phyloP scores from a whole-genome alignment of 1,140 invertebrate species.

The Zaprionus africanus region DNA sequence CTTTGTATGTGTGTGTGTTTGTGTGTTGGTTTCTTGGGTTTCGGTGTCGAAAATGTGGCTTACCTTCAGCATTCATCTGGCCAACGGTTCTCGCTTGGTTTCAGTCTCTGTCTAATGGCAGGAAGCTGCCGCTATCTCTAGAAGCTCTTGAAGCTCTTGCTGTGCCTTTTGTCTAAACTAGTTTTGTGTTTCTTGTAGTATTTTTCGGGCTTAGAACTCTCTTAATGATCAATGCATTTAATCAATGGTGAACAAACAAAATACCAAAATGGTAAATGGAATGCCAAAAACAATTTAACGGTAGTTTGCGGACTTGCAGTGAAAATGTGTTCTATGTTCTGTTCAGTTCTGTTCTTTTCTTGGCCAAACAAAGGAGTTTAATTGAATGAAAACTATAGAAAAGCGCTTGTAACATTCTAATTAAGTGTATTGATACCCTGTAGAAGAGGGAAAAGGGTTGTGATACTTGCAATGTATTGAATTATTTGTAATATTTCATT shows the following conservation, averaged over 20 bases:
- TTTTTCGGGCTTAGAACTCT: slow-evolving; percentile 45
- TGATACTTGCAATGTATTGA: too few species aligned
- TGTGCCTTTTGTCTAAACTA: slow-evolving; percentile 73
- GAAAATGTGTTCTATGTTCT: slow-evolving; percentile 38
- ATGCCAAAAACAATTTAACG: slow-evolving; percentile 72
- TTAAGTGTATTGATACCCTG: slow-evolving; percentile 8
- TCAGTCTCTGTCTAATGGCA: slow-evolving; percentile 32
- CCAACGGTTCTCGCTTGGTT: slow-evolving; percentile 39
- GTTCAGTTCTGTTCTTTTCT: slow-evolving; percentile 10
- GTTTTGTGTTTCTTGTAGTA: slow-evolving; percentile 33
- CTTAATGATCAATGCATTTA: slow-evolving; percentile 74
- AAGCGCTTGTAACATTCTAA: slow-evolving; percentile 7
- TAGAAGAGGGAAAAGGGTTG: neutral
- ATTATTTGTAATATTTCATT: too few species aligned
- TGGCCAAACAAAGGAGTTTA: slow-evolving; percentile 33
- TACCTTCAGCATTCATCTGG: slow-evolving; percentile 62
- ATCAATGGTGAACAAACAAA: slow-evolving; percentile 56
- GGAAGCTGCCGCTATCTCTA: slow-evolving; percentile 60
- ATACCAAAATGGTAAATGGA: slow-evolving; percentile 46
- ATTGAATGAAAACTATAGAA: slow-evolving; percentile 35
- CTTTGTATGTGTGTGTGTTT: slow-evolving; percentile 56
- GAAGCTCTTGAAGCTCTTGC: neutral
- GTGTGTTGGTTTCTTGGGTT: slow-evolving; percentile 39
- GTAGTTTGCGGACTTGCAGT: slow-evolving; percentile 54
- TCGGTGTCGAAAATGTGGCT: slow-evolving; percentile 70